These are phyloP conservation scores for Brachyalestes nurse DNA, from an alignment of 2,797 vertebrate species.

Conservation along the genomic window DNA sequence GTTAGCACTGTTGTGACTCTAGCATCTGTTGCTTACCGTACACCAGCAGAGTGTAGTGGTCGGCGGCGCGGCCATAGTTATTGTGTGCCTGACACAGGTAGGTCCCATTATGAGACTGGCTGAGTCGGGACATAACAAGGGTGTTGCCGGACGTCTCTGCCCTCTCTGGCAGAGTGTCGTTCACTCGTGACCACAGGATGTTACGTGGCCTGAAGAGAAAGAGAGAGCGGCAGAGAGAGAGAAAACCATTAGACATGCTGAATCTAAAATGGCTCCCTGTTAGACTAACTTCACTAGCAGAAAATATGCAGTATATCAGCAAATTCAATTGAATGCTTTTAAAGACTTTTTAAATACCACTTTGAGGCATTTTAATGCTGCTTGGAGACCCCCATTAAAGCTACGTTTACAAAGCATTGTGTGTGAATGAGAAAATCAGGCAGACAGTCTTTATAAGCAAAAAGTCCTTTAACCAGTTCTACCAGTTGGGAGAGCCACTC, in stretches of 20 bases:
- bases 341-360: background rate
- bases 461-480: background rate
- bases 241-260: constrained; percentile 27
- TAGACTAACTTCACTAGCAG: background rate
- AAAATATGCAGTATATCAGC: background rate
- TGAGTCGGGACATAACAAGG: constrained; percentile 85
- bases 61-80: constrained; percentile 87
- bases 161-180: constrained; percentile 87
- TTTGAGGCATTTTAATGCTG: constrained; percentile 1
- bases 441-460: background rate
- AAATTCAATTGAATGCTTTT: background rate
- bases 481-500: background rate
- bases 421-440: background rate
- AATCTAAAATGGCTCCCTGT: background rate
- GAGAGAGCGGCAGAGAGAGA: constrained; percentile 33
- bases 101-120: constrained; percentile 88
- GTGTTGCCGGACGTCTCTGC: constrained; percentile 84
- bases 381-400: background rate
- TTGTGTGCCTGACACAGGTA: constrained; percentile 91
- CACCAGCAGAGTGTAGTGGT: constrained; percentile 89
- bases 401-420: background rate
- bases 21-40: constrained; percentile 80
- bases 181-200: constrained; percentile 89
- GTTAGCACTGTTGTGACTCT: background rate
- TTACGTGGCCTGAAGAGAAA: constrained; percentile 77